These are phyloP conservation scores for Bagarius yarrelli DNA, from an alignment of 2,113 vertebrate species.

Conservation along the genomic window DNA sequence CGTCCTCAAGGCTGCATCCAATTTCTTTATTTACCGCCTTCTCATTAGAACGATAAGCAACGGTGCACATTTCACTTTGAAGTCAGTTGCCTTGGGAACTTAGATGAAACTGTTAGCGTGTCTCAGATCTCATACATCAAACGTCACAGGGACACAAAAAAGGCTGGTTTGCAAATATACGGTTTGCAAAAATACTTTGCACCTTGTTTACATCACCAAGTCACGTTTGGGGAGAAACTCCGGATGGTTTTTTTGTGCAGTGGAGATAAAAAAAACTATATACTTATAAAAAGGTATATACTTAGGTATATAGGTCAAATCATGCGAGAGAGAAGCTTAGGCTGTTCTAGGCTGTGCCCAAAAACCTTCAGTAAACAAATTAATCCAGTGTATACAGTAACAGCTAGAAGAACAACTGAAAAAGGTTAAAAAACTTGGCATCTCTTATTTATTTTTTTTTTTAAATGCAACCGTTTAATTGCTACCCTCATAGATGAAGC, in stretches of 20 bases:
- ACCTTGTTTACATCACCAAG: constrained; percentile 62
- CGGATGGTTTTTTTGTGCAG: not conserved
- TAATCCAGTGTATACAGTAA: not conserved
- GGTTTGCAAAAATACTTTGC: constrained; percentile 55
- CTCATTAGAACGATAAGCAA: not conserved
- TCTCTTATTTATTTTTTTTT: too few relatives aligned
- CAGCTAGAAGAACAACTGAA: not conserved
- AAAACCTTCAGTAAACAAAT: not conserved
- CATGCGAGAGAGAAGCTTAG: too few relatives aligned
- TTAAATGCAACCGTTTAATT: not conserved
- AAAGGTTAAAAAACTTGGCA: not conserved
- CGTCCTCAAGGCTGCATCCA: not conserved
- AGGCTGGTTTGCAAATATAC: constrained; percentile 37
- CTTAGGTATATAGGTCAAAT: not conserved
- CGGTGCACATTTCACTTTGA: constrained; percentile 54
- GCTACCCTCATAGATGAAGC: not conserved
- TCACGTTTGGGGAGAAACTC: not conserved
- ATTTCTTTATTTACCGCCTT: not conserved
- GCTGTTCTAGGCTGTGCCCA: not conserved
- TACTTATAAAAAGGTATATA: too few relatives aligned
- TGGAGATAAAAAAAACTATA: not conserved
- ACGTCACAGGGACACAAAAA: constrained; percentile 65
- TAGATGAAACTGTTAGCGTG: constrained; percentile 47
- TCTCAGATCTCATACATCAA: constrained; percentile 71
- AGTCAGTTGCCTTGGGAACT: constrained; percentile 60